phyloP scores from a whole-genome alignment of 2,113 vertebrate species.

The Aphyosemion australe region DNA sequence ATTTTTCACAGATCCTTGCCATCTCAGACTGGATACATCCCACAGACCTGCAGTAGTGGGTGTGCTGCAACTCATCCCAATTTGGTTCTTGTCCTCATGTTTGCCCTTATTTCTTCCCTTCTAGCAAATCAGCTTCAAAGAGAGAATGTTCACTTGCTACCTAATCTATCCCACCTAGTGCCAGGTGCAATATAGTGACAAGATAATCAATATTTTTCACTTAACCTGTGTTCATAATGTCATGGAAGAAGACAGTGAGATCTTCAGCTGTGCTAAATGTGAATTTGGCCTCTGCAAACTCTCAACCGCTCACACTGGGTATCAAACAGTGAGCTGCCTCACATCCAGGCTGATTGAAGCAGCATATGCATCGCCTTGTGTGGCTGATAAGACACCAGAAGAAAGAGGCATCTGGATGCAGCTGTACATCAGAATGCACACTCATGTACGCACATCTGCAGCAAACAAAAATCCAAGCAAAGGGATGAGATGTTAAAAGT shows the following conservation, averaged over 20 bases:
- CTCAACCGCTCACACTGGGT: conserved; percentile 7
- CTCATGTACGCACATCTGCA: conserved; percentile 17
- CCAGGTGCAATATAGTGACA: background rate
- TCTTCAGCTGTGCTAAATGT: conserved; percentile 17
- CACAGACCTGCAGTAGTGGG: too few species aligned
- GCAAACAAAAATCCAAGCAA: conserved; percentile 16
- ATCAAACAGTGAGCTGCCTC: conserved; percentile 23
- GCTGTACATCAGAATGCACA: conserved; percentile 26
- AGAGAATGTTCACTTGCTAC: background rate
- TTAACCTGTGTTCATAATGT: background rate
- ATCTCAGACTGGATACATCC: too few species aligned
- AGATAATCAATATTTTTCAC: conserved; percentile 1
- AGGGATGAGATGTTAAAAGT: conserved; percentile 12
- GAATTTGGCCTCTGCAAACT: conserved; percentile 3
- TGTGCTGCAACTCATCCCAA: background rate
- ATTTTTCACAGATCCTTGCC: too few species aligned
- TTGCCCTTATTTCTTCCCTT: background rate
- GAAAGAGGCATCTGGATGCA: conserved; percentile 5
- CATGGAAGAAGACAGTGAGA: background rate
- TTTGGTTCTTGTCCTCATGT: background rate
- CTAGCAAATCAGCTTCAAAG: background rate
- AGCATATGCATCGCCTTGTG: conserved; percentile 14
- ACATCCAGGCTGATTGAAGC: conserved; percentile 51
- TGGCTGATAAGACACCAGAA: conserved; percentile 25
- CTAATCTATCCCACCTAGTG: background rate